phyloP scores from a whole-genome alignment of 2,113 vertebrate species.

The Manacus vitellinus region DNA sequence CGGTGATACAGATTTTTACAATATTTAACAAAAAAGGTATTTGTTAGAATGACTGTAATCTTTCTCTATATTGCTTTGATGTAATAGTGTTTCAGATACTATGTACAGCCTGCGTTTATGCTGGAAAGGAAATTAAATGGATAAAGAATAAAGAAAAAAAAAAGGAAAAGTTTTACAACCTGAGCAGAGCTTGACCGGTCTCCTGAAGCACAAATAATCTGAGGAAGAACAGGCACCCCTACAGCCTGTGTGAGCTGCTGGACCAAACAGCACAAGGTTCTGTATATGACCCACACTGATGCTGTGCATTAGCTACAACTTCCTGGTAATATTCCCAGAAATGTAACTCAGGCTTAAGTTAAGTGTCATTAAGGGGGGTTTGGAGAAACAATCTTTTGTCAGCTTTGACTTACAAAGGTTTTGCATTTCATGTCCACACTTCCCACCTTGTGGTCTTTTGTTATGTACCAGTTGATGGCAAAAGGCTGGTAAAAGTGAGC shows the following conservation, averaged over 20 bases:
- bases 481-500: background rate
- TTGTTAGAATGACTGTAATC: background rate
- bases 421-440: background rate
- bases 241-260: background rate
- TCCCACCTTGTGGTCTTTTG: background rate
- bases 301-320: background rate
- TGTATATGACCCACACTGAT: background rate
- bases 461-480: background rate
- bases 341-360: background rate
- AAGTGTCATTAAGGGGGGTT: background rate
- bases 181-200: background rate
- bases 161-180: background rate
- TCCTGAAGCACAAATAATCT: background rate
- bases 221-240: background rate
- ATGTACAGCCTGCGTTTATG: background rate
- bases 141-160: slow-evolving; percentile 2
- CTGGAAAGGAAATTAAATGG: background rate
- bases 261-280: background rate
- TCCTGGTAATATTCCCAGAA: background rate
- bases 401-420: background rate
- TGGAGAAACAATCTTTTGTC: background rate
- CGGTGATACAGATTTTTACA: background rate
- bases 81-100: background rate
- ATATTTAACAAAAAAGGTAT: background rate
- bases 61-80: slow-evolving; percentile 9